phyloP scores from a whole-genome alignment of 2,888 invertebrate species.

The Coenonympha glycerion region DNA sequence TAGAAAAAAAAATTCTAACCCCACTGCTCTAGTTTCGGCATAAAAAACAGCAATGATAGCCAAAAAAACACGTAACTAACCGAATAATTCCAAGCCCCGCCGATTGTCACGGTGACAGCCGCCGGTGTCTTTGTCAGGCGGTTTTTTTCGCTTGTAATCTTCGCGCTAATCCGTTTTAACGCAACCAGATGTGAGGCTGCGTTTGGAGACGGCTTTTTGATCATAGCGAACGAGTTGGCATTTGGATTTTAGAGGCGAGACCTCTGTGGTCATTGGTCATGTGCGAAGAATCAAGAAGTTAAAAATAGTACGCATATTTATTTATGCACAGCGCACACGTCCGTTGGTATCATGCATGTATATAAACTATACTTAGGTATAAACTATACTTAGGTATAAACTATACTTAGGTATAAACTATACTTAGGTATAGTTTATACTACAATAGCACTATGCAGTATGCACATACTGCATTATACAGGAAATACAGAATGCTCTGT shows the following conservation, averaged over 20 bases:
- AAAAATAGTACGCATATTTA: too few species aligned
- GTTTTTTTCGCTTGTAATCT: constrained; percentile 68
- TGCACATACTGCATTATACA: background rate
- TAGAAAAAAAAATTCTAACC: constrained; percentile 14
- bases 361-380: too few species aligned
- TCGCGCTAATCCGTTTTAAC: constrained; percentile 72
- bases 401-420: too few species aligned
- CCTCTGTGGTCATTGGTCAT: too few species aligned
- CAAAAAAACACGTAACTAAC: constrained; percentile 50
- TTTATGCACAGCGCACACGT: too few species aligned
- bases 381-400: too few species aligned
- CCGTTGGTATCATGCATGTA: too few species aligned
- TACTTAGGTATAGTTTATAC: too few species aligned
- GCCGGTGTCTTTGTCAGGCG: constrained; percentile 66
- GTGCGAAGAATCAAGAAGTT: too few species aligned
- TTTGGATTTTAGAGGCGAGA: background rate
- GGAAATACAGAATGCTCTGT: constrained; percentile 16
- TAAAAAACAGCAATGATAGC: constrained; percentile 43
- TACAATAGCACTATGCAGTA: background rate
- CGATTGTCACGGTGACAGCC: constrained; percentile 69
- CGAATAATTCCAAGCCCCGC: constrained; percentile 61
- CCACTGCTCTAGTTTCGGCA: constrained; percentile 40
- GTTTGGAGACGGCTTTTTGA: constrained; percentile 18
- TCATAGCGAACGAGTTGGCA: constrained; percentile 8
- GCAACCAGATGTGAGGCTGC: constrained; percentile 64